phyloP scores from a whole-genome alignment of 2,888 invertebrate species.

The Diplolepis rosae region DNA sequence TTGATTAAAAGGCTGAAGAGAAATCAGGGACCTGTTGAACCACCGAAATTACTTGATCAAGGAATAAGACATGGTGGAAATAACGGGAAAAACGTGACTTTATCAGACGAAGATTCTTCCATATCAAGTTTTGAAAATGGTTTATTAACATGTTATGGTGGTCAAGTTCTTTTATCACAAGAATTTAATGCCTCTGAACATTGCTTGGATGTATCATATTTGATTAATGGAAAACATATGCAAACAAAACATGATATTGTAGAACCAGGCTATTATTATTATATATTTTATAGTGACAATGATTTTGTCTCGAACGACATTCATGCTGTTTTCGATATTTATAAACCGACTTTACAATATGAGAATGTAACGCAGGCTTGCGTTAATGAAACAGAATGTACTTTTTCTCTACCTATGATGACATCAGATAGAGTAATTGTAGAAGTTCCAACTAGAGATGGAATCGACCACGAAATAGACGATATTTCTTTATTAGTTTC shows the following conservation, averaged over 20 bases:
- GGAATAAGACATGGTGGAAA: slow-evolving; percentile 88
- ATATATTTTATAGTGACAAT: slow-evolving; percentile 92
- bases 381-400: slow-evolving; percentile 85
- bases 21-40: slow-evolving; percentile 52
- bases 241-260: slow-evolving; percentile 82
- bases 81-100: slow-evolving; percentile 76
- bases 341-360: slow-evolving; percentile 88
- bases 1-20: slow-evolving; percentile 38
- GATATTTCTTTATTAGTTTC: slow-evolving; percentile 84
- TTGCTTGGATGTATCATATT: slow-evolving; percentile 82
- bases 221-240: slow-evolving; percentile 82
- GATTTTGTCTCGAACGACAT: slow-evolving; percentile 86
- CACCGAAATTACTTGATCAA: slow-evolving; percentile 78
- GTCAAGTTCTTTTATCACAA: slow-evolving; percentile 83
- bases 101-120: slow-evolving; percentile 78
- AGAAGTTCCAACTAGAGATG: slow-evolving; percentile 88
- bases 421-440: slow-evolving; percentile 88
- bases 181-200: slow-evolving; percentile 81
- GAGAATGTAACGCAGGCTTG: slow-evolving; percentile 83
- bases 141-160: slow-evolving; percentile 84
- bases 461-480: slow-evolving; percentile 84
- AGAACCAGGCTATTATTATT: slow-evolving; percentile 89
- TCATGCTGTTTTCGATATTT: slow-evolving; percentile 88
- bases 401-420: slow-evolving; percentile 82
- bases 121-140: slow-evolving; percentile 90